These are phyloP conservation scores for Chondrilla cf. caribensis DNA, from an alignment of 37 sponge, comb jelly and placozoan species.

Conservation along the genomic window DNA sequence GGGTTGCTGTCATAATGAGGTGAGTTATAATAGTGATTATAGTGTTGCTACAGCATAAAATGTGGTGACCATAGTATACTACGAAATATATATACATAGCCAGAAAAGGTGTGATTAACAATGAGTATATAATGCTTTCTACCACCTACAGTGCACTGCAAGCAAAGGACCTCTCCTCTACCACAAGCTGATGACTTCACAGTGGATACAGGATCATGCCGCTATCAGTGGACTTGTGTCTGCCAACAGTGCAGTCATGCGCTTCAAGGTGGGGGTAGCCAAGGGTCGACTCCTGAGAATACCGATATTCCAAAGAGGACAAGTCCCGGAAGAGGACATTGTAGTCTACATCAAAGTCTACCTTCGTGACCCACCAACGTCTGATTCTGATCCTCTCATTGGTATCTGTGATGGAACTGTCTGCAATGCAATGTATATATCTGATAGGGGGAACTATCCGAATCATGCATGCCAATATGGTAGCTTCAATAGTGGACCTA, in stretches of 20 bases:
- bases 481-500: neutral
- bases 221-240: neutral
- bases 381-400: neutral
- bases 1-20: no score
- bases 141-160: no score
- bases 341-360: neutral
- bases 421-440: neutral
- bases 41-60: no score
- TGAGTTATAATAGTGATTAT: no score
- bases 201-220: constrained; percentile 18
- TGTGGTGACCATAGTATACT: no score
- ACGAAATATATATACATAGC: no score
- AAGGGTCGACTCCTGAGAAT: neutral
- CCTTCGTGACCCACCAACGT: constrained; percentile 10
- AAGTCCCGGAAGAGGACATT: constrained; percentile 1
- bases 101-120: no score
- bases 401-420: constrained; percentile 6
- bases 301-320: constrained; percentile 3
- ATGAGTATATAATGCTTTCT: no score
- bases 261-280: neutral
- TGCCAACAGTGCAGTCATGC: neutral
- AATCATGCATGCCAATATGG: neutral
- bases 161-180: neutral
- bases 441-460: neutral
- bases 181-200: neutral